Base-by-base conservation (phyloP, 2,797 vertebrate genomes). In the Melanotaenia maccullochi region DNA sequence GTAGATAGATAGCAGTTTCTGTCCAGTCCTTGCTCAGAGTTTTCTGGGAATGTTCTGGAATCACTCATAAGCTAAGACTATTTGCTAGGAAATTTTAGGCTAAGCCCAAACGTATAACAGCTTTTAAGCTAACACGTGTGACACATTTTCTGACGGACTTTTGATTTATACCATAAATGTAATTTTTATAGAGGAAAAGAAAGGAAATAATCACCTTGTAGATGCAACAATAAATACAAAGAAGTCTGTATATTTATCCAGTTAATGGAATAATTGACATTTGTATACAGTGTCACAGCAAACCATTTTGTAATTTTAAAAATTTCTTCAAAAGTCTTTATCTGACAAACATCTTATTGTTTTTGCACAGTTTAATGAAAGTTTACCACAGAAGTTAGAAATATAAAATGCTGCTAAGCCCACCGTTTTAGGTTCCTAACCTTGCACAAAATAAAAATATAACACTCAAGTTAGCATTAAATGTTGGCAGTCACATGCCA, bases 381-480 rank as follows among this genome's bases (percentile, higher is more conserved):
- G 40, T n/a, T 22, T 16, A 63, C 47, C 25, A 58, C 44, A 71
- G 40, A 49, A 71, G 64, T 49, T 25, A 57, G 38, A 49, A 65
- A 65, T 22, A 32, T 30, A 24, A 51, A 52, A 49, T 40, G 18
- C 44, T n/a, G 44, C 22, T 6, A 44, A 42, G 35, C 18, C 3
- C 60, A 49, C 44, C 32, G 67, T 56, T 38, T 60, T 38, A 20
- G 33, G 6, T 25, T 58, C 6, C 24, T 63, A 40, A 38, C 60
- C 42, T 47, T 11, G 40, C 24, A 63, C 60, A 51, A 47, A 20
- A 16, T 55, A 18, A 73, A 70, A 55, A 52, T 62, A 20, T 55
- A 30, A 16, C 60, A 58, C 62, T 75, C 35, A 33, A 68, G 82
- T 79, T 72, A 38, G 51, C 69, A 16, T 63, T 65, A 61, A 84